These are phyloP conservation scores for Formica selysi DNA, from an alignment of 1,140 invertebrate species.

Conservation along the genomic window DNA sequence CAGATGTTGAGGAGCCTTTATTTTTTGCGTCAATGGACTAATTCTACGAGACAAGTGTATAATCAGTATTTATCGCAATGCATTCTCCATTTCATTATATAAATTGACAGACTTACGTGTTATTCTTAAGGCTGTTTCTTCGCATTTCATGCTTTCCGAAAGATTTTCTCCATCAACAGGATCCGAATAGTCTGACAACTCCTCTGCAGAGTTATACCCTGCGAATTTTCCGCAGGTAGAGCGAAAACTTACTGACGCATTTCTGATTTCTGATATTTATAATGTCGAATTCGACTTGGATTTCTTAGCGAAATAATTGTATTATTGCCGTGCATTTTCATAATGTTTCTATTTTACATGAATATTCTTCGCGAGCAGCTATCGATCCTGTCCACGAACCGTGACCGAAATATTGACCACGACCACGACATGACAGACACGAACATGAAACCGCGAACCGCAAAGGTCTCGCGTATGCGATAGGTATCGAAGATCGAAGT, in stretches of 20 bases:
- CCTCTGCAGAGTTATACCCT: too few species aligned
- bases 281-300: background rate
- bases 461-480: too few species aligned
- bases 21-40: slow-evolving; percentile 40
- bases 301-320: background rate
- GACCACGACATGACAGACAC: slow-evolving; percentile 11
- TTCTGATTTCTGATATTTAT: background rate
- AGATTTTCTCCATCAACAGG: slow-evolving; percentile 34
- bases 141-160: slow-evolving; percentile 72
- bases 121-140: slow-evolving; percentile 66
- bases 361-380: background rate
- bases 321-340: background rate
- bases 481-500: too few species aligned
- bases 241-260: background rate
- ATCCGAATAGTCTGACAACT: background rate
- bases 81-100: background rate
- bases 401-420: slow-evolving; percentile 25
- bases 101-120: slow-evolving; percentile 56
- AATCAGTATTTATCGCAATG: background rate
- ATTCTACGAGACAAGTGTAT: slow-evolving; percentile 20
- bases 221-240: background rate
- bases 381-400: slow-evolving; percentile 20
- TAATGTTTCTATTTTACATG: slow-evolving; percentile 37
- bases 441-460: too few species aligned
- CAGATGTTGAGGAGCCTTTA: slow-evolving; percentile 56